Evolutionary conservation across 2,113 vertebrate genomes (phyloP).

Genomic region (Ictidomys tridecemlineatus): DNA sequence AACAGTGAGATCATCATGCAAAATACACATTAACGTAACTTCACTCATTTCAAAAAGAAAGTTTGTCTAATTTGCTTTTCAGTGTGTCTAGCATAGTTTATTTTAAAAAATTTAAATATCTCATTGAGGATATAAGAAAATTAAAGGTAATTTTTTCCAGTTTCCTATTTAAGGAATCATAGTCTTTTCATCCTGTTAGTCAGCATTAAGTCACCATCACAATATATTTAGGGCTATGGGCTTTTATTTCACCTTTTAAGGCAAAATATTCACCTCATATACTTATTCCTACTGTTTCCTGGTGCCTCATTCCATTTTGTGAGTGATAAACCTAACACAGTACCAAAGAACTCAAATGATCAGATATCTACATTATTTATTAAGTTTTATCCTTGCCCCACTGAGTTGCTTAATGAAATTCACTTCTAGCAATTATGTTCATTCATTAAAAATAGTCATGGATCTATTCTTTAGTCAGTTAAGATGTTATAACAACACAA

Average conservation of each 20-base stretch:
- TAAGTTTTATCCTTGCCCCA: not conserved
- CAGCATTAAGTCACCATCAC: not conserved
- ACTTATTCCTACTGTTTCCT: not conserved
- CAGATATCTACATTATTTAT: not conserved
- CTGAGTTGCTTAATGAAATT: not conserved
- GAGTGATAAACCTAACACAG: not conserved
- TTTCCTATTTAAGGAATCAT: not conserved
- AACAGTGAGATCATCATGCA: slow-evolving; percentile 76
- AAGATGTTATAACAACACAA: not conserved
- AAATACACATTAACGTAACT: slow-evolving; percentile 56
- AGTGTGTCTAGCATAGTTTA: not conserved
- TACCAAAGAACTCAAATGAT: not conserved
- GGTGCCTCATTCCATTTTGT: not conserved
- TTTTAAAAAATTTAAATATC: not conserved
- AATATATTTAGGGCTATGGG: not conserved
- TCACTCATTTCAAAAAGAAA: slow-evolving; percentile 59
- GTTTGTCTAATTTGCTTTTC: slow-evolving; percentile 59
- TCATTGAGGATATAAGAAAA: slow-evolving; percentile 32
- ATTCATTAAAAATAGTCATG: not conserved
- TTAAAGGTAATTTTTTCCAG: not conserved
- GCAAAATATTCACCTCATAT: not conserved
- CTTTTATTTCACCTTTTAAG: not conserved
- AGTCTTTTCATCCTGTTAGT: not conserved
- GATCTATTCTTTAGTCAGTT: not conserved
- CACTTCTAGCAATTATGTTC: not conserved